Conservation (phyloP, 2,797 vertebrate species). For the Rachycentron canadum region DNA sequence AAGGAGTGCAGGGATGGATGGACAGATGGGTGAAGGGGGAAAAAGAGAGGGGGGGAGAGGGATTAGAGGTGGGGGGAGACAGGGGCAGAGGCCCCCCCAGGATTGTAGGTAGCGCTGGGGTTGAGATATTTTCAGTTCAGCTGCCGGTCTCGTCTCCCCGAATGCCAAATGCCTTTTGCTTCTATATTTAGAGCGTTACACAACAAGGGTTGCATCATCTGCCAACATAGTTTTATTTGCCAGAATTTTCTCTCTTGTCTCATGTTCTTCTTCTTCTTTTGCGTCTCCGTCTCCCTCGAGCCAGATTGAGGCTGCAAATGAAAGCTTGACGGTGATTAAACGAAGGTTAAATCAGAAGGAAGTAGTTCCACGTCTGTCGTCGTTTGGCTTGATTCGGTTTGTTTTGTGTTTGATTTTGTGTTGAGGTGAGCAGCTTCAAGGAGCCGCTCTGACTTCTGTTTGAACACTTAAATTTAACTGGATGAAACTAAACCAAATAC, state of each 20-base stretch:
- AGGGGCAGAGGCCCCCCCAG: slow-evolving; percentile 43
- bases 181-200: slow-evolving; percentile 76
- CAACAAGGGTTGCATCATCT: slow-evolving; percentile 73
- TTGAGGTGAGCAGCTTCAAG: no score
- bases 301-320: background rate
- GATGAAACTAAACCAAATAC: no score
- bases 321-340: slow-evolving; percentile 38
- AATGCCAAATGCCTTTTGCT: slow-evolving; percentile 41
- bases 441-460: no score
- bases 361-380: slow-evolving; percentile 4
- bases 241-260: slow-evolving; percentile 23
- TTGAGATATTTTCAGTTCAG: slow-evolving; percentile 59
- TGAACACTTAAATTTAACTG: no score
- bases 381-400: no score
- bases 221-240: slow-evolving; percentile 44
- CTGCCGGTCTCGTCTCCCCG: slow-evolving; percentile 58
- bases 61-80: slow-evolving; percentile 33
- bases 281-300: background rate
- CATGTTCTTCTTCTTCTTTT: background rate
- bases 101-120: slow-evolving; percentile 43
- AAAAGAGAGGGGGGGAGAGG: background rate
- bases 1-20: slow-evolving; percentile 2
- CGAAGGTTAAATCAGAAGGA: slow-evolving; percentile 19
- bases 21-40: slow-evolving; percentile 9
- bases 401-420: no score